Evolutionary conservation across 2,797 vertebrate genomes (phyloP).

Genomic region (Hafferia zeledoni): DNA sequence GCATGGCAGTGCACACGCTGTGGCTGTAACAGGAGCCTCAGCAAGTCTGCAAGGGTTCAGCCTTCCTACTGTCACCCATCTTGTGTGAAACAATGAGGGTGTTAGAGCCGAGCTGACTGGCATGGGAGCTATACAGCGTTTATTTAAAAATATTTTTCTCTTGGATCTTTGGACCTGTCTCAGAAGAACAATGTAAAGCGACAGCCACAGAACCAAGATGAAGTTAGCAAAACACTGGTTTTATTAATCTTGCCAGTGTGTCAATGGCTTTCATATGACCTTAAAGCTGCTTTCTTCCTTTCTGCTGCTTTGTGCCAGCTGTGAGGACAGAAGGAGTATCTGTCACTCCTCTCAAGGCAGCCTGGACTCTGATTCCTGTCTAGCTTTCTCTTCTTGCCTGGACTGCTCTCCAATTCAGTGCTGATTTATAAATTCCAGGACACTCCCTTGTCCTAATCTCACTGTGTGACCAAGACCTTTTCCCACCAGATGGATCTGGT

Average conservation of each 20-base stretch:
- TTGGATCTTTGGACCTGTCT: not conserved
- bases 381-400: not conserved
- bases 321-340: not conserved
- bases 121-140: not conserved
- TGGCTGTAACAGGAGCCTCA: rapidly evolving
- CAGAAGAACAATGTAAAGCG: not conserved
- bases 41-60: not conserved
- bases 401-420: not conserved
- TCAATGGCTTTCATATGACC: not conserved
- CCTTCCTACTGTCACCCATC: not conserved
- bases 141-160: not conserved
- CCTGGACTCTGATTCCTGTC: not conserved
- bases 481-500: not conserved
- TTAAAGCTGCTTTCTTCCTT: not conserved
- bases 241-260: not conserved
- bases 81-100: not conserved
- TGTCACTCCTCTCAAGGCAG: not conserved
- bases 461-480: rapidly evolving
- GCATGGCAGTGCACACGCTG: rapidly evolving
- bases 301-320: not conserved
- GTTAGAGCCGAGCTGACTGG: not conserved
- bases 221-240: not conserved
- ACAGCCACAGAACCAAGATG: not conserved
- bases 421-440: not conserved
- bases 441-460: not conserved